These are phyloP conservation scores for Anthophora plumipes DNA, from an alignment of 2,888 invertebrate genomes.

Conservation along the genomic window DNA sequence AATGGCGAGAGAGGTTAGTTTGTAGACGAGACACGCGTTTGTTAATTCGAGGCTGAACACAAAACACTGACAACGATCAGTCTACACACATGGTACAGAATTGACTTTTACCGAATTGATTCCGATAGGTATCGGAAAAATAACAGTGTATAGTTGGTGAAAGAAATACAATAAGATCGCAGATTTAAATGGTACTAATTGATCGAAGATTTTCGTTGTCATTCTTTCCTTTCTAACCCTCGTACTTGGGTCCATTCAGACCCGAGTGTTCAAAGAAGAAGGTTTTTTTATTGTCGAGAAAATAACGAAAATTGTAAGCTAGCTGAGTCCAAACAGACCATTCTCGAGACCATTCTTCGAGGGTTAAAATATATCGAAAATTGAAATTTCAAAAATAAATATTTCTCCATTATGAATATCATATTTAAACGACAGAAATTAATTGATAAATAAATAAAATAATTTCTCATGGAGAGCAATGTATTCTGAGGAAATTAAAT, in stretches of 20 bases:
- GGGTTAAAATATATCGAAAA: too few species aligned
- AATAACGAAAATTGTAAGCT: too few species aligned
- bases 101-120: background rate
- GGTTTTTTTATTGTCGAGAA: too few species aligned
- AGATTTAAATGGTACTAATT: too few species aligned
- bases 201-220: too few species aligned
- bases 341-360: too few species aligned
- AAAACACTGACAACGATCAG: background rate
- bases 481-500: background rate
- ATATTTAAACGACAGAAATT: too few species aligned
- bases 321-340: too few species aligned
- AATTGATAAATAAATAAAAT: too few species aligned
- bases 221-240: background rate
- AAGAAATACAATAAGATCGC: background rate
- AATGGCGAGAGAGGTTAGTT: slow-evolving; percentile 11
- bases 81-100: background rate
- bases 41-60: background rate
- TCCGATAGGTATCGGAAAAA: background rate
- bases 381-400: too few species aligned
- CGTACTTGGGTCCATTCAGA: too few species aligned
- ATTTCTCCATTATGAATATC: background rate
- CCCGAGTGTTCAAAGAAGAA: too few species aligned
- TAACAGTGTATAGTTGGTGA: slow-evolving; percentile 8
- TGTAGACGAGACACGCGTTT: slow-evolving; percentile 12
- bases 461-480: background rate